These are phyloP conservation scores for Calliphora vicina DNA, from an alignment of 1,140 invertebrate species.

Conservation along the genomic window DNA sequence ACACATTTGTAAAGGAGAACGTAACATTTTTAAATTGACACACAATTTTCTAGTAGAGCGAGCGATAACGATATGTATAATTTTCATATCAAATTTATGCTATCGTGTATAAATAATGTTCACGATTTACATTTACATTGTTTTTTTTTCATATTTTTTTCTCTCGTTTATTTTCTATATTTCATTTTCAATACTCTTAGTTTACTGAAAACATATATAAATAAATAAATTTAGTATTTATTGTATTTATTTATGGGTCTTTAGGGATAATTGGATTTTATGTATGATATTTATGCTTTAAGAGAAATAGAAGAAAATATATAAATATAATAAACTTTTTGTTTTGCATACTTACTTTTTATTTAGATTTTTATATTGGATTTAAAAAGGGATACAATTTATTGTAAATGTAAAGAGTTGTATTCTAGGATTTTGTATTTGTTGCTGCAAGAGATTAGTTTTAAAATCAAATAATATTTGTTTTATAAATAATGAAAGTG, in stretches of 20 bases:
- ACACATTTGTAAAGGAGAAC: not conserved
- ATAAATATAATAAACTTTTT: not conserved
- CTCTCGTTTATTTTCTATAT: not conserved
- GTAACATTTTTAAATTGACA: not conserved
- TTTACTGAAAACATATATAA: not conserved
- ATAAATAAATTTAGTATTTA: not conserved
- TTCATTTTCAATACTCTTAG: not conserved
- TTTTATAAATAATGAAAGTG: too few species aligned
- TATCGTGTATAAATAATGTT: not conserved
- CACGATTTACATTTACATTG: constrained; percentile 5
- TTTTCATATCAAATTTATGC: not conserved
- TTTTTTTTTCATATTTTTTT: not conserved
- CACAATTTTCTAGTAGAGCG: not conserved
- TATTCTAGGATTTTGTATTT: not conserved
- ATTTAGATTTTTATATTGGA: not conserved
- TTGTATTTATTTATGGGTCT: constrained; percentile 5
- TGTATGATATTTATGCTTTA: not conserved
- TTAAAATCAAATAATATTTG: not conserved
- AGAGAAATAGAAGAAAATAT: not conserved
- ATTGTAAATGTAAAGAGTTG: not conserved
- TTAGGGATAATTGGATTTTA: constrained; percentile 13
- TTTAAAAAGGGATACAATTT: not conserved
- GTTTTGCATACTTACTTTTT: not conserved
- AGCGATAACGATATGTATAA: not conserved
- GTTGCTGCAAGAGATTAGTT: not conserved